Base-by-base conservation (phyloP, 2,113 vertebrate species). In the Albula goreensis region DNA sequence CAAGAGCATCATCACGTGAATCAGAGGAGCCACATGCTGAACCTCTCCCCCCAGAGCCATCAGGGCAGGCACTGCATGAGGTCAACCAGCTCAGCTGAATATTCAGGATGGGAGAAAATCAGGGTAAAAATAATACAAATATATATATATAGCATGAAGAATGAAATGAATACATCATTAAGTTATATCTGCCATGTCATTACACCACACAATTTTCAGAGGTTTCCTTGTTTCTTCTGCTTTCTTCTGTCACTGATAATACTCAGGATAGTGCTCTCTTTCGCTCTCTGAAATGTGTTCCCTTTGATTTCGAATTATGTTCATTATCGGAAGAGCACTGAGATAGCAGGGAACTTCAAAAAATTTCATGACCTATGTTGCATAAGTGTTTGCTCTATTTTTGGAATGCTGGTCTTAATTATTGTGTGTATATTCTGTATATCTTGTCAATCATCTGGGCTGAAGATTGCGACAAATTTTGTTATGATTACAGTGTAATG, bases 241-340 rank as follows among this genome's bases (percentile, higher is more conserved):
- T 89, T 87, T 82, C 60, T 89, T 86, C 82, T 81, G 60, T 83
- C 19, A 63, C 51, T 89, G 86, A 81, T 84, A 88, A 87, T 87
- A 87, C 87, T 91, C 88, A 87, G 90, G 85, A 88, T 85, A 77
- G 84, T 80, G 74, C 60, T 87, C 82, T 89, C 83, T 41, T 41
- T 41, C 1, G 31, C 31, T 84, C 66, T 85, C 78, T 80, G 52
- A 49, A 91, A 89, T 82, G 85, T 53, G 56, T 88, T 88, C 89
- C 66, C 84, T 89, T 88, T 93, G 90, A 92, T 94, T 93, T 92
- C 88, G 89, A 91, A 93, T 92, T 93, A 87, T 88, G 51, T 87
- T 88, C 88, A 86, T 89, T 88, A 88, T 88, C 87, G 86, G 88
- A 92, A 88, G 90, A 91, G 90, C 86, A 83, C 82, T 66, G 66